These are phyloP conservation scores for Isoperla grammatica DNA, from an alignment of 2,888 invertebrate genomes.

Conservation along the genomic window DNA sequence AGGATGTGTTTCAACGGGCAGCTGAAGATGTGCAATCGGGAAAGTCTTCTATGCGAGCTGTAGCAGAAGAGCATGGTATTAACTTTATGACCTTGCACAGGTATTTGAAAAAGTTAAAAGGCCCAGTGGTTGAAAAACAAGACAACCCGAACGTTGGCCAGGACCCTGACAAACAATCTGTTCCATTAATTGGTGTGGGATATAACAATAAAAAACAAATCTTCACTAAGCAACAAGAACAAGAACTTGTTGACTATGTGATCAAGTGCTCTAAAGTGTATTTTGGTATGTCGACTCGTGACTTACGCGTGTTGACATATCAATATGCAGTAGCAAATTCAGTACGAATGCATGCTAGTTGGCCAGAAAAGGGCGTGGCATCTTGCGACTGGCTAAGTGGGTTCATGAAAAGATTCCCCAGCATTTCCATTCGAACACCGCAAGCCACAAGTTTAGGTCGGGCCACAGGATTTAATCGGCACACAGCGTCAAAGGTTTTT, in stretches of 20 bases:
- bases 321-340: conserved; percentile 29
- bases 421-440: conserved; percentile 28
- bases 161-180: not conserved
- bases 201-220: not conserved
- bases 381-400: conserved; percentile 29
- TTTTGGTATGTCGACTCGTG: conserved; percentile 27
- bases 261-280: conserved; percentile 19
- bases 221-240: conserved; percentile 30
- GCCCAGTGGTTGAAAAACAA: not conserved
- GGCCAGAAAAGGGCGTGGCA: conserved; percentile 21
- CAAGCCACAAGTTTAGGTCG: conserved; percentile 32
- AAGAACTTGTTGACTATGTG: conserved; percentile 29
- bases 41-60: not conserved
- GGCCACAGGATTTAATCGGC: conserved; percentile 29
- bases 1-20: no score
- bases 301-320: conserved; percentile 29
- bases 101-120: not conserved
- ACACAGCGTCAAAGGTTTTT: conserved; percentile 23
- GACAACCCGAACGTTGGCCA: no score
- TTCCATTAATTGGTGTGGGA: not conserved
- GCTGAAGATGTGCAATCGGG: no score
- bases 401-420: conserved; percentile 30
- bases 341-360: conserved; percentile 24
- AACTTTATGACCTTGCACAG: not conserved
- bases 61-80: not conserved